Evolutionary conservation across 1,140 invertebrate genomes (phyloP).

Genomic region (Bradynema listronoti): DNA sequence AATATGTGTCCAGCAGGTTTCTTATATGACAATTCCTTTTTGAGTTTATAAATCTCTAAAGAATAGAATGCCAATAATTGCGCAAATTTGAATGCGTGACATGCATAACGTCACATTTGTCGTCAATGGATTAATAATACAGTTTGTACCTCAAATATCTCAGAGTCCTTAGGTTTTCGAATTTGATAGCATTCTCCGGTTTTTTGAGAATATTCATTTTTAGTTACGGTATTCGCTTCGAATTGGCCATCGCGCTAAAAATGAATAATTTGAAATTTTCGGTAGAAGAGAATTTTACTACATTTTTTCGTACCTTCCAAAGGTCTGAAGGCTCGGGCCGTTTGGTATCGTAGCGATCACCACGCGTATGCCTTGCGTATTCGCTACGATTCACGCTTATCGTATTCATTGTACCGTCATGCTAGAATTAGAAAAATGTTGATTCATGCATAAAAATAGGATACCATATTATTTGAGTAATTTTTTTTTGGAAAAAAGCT

Average conservation of each 20-base stretch:
- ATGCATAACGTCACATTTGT: too few species aligned
- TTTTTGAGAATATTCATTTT: conserved; percentile 15
- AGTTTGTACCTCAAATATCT: conserved; percentile 17
- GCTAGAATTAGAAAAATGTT: conserved; percentile 14
- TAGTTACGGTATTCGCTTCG: conserved; percentile 4
- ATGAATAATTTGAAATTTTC: too few species aligned
- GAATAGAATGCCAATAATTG: too few species aligned
- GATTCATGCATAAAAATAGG: too few species aligned
- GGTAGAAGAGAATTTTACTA: too few species aligned
- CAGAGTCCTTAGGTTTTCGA: conserved; percentile 18
- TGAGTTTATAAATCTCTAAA: too few species aligned
- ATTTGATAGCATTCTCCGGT: conserved; percentile 26
- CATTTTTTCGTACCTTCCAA: conserved; percentile 10
- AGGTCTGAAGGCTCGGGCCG: conserved; percentile 18
- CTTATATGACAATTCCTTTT: too few species aligned
- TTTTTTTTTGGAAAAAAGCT: too few species aligned
- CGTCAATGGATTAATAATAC: not conserved
- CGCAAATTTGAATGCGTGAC: too few species aligned
- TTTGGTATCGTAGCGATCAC: conserved; percentile 18
- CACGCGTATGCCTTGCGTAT: conserved; percentile 11
- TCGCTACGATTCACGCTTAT: conserved; percentile 19
- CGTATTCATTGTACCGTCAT: conserved; percentile 21
- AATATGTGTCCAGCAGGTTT: too few species aligned
- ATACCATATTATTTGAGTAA: too few species aligned
- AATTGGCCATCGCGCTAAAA: conserved; percentile 17